Percentiles rank a stretch among this genome's conserved stretches.
These are phyloP conservation scores for Alcedo quadribrachys DNA, from an alignment of 2,797 vertebrate species.

Conservation along the genomic window DNA sequence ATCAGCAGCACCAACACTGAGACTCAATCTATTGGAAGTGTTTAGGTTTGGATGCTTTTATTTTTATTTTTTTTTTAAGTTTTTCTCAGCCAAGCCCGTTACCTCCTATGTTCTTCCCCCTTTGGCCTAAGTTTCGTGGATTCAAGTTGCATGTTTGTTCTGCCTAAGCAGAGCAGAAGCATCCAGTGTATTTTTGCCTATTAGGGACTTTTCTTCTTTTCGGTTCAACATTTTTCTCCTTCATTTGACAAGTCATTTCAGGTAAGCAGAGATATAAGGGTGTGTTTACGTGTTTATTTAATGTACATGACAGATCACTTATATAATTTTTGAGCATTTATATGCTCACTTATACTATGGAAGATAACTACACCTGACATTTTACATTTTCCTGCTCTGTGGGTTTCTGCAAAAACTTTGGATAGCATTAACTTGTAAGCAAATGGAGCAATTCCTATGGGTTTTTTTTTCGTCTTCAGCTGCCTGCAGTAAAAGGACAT, in stretches of 20 bases:
- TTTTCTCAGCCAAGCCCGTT: neutral
- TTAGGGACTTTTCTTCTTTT: neutral
- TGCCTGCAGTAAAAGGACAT: neutral
- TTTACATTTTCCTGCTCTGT: neutral
- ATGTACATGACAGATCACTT: neutral
- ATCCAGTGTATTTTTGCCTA: neutral
- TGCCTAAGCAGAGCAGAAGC: neutral
- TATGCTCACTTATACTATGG: slow-evolving; percentile 42
- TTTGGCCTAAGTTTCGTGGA: neutral
- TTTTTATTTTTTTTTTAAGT: neutral
- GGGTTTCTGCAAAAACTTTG: neutral
- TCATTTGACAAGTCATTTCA: slow-evolving; percentile 2
- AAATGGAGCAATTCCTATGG: neutral
- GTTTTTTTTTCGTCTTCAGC: neutral
- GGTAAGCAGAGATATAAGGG: neutral
- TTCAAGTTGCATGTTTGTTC: neutral
- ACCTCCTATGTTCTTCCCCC: neutral
- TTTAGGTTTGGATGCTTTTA: neutral
- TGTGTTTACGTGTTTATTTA: slow-evolving; percentile 9
- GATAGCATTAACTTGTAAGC: neutral
- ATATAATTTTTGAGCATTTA: slow-evolving; percentile 18
- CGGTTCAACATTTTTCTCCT: slow-evolving; percentile 12
- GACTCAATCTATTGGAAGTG: neutral
- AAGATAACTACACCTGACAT: slow-evolving; percentile 41
- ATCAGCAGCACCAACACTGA: neutral